Conservation (phyloP, 2,797 vertebrate species). For the Anas capensis region DNA sequence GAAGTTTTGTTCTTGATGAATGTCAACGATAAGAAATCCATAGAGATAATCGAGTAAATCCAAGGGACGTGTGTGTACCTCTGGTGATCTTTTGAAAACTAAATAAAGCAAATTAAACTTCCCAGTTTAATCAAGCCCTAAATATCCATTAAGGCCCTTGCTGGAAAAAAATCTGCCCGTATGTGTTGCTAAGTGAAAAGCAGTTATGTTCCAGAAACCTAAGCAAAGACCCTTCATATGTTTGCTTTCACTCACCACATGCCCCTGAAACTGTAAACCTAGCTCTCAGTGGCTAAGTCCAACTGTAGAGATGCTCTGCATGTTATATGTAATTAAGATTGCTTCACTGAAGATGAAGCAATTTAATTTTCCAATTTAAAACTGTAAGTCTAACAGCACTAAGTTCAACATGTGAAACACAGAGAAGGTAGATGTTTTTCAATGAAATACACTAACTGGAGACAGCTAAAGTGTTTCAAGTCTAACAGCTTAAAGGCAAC, state of each 20-base stretch:
- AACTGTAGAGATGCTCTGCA: not conserved
- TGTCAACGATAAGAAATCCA: not conserved
- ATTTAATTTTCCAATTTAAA: conserved; percentile 7
- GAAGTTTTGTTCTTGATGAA: not conserved
- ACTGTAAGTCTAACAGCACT: not conserved
- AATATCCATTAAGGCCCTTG: not conserved
- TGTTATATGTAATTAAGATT: not conserved
- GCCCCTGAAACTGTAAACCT: not conserved
- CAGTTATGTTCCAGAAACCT: not conserved
- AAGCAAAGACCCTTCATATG: not conserved
- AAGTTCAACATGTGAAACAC: conserved; percentile 16
- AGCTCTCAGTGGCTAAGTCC: not conserved
- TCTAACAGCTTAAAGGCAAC: not conserved
- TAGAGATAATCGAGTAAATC: not conserved
- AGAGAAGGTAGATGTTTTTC: conserved; percentile 2
- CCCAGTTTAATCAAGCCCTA: conserved; percentile 1
- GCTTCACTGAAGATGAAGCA: not conserved
- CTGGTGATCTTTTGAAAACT: not conserved
- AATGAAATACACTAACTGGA: not conserved
- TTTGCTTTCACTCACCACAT: conserved; percentile 43
- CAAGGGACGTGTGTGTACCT: not conserved
- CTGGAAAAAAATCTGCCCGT: not conserved
- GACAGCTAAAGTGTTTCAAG: not conserved
- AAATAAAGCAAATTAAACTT: conserved; percentile 9
- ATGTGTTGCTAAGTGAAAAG: not conserved